Conservation (phyloP, 2,113 vertebrate genomes). For the Stegostoma tigrinum region DNA sequence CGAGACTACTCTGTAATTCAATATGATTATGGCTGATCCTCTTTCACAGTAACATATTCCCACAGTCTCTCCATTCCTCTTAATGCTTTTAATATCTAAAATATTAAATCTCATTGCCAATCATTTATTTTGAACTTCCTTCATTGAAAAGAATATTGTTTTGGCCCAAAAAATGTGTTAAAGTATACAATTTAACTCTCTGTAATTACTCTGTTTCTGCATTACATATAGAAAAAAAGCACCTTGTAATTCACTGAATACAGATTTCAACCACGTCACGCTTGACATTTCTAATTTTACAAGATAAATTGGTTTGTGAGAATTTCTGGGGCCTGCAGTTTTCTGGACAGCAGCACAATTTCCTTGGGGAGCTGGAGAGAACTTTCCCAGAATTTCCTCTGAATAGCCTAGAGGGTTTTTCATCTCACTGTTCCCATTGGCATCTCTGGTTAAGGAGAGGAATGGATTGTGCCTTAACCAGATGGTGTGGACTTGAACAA, state of each 20-base stretch:
- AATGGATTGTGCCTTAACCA: not conserved
- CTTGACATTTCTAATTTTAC: conserved; percentile 2
- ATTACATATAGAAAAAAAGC: not conserved
- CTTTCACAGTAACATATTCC: no score
- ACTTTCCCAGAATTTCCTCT: not conserved
- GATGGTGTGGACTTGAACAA: not conserved
- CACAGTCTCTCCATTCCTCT: no score
- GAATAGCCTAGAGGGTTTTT: not conserved
- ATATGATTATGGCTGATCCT: no score
- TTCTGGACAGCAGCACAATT: not conserved
- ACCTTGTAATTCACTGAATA: not conserved
- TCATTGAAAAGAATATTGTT: not conserved
- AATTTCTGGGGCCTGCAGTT: not conserved
- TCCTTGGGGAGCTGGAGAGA: not conserved
- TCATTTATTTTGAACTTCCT: not conserved
- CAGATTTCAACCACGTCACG: not conserved
- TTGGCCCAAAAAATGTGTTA: not conserved
- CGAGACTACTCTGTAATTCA: no score
- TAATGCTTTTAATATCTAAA: no score
- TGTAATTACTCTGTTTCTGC: not conserved
- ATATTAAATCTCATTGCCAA: not conserved
- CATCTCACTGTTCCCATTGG: not conserved
- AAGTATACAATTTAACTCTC: not conserved
- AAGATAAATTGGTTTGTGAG: not conserved
- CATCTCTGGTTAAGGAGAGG: not conserved